Evolutionary conservation across 2,888 invertebrate species (phyloP).

Genomic region (Drosophila monieri): DNA sequence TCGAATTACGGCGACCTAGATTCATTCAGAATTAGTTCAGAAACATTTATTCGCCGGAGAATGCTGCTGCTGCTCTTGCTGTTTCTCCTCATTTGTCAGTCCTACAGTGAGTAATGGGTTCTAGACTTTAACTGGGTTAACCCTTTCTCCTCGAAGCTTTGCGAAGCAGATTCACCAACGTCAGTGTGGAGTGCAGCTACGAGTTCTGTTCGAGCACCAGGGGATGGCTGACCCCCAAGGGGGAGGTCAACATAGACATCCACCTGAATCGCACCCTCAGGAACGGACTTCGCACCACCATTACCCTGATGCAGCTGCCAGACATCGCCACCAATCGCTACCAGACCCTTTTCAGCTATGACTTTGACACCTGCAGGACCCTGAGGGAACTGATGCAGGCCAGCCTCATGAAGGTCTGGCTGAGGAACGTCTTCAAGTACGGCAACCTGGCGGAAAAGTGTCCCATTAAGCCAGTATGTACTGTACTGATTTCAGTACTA

Average conservation of each 20-base stretch:
- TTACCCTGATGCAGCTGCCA: slow-evolving; percentile 36
- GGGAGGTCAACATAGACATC: slow-evolving; percentile 36
- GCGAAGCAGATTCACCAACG: slow-evolving; percentile 42
- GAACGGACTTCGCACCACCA: slow-evolving; percentile 35
- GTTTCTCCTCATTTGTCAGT: slow-evolving; percentile 1
- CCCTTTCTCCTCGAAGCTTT: slow-evolving; percentile 2
- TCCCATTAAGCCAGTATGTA: slow-evolving; percentile 59
- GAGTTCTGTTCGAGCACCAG: slow-evolving; percentile 26
- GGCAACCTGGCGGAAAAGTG: slow-evolving; percentile 49
- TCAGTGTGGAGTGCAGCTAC: slow-evolving; percentile 21
- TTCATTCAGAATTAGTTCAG: slow-evolving; percentile 13
- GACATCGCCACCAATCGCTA: slow-evolving; percentile 37
- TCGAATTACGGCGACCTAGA: not conserved
- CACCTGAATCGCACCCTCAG: slow-evolving; percentile 27
- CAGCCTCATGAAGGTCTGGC: slow-evolving; percentile 46
- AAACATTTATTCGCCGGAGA: not conserved
- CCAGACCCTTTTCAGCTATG: slow-evolving; percentile 54
- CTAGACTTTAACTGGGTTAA: not conserved
- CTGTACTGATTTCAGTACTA: too few relatives aligned
- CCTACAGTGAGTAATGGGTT: slow-evolving; percentile 10
- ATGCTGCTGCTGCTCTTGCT: slow-evolving; percentile 25
- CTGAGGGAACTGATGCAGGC: slow-evolving; percentile 30
- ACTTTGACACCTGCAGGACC: slow-evolving; percentile 51
- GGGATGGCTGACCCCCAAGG: slow-evolving; percentile 42
- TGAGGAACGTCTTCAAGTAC: slow-evolving; percentile 54